Base-by-base conservation (phyloP, 1,140 invertebrate genomes). In the Spodoptera litura region DNA sequence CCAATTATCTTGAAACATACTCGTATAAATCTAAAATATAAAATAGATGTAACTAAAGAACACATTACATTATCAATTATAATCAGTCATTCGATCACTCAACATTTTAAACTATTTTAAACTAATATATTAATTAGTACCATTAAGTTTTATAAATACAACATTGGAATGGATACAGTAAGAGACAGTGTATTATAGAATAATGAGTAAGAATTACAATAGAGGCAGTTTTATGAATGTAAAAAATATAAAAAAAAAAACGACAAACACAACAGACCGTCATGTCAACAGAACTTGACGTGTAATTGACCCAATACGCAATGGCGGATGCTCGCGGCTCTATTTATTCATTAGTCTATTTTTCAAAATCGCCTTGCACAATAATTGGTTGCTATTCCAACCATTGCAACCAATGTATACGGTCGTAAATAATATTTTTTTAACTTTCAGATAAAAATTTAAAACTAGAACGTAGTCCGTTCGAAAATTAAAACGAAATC, bases 41-140 rank as follows among this genome's bases (percentile, higher is more conserved):
- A 68, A 52, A 68, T 52, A 68, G 20, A 68, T 52, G 64, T 68
- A 52, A 68, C 49, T 68, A 68, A 64, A 64, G 64, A 68, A 68
- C 64, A 68, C 64, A 68, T 20, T 68, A 68, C 64, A 68, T 52
- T 68, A 68, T 53, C 64, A 68, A 62, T 68, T 53, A 68, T 27
- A 68, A 68, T 68, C 64, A 68, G 64, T 68, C 64, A 68, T 68
- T 68, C 64, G 49, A 68, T 68, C 64, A 68, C 64, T 68, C 64
- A 68, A 68, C 64, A 52, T 68, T 68, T 51, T 52, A 52, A 4
- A 12, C 49, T 68, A 68, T 51, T 25, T 20, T 51, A 51, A 52
- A 13, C 13, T 27, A 52, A 20, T 55, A 55, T 55, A 64, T 49
- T 44, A 64, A 64, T 64, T 64, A 64, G 61, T 64, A 49, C 44